These are phyloP conservation scores for Pteronura brasiliensis DNA, from an alignment of 2,113 vertebrate species.

Conservation along the genomic window DNA sequence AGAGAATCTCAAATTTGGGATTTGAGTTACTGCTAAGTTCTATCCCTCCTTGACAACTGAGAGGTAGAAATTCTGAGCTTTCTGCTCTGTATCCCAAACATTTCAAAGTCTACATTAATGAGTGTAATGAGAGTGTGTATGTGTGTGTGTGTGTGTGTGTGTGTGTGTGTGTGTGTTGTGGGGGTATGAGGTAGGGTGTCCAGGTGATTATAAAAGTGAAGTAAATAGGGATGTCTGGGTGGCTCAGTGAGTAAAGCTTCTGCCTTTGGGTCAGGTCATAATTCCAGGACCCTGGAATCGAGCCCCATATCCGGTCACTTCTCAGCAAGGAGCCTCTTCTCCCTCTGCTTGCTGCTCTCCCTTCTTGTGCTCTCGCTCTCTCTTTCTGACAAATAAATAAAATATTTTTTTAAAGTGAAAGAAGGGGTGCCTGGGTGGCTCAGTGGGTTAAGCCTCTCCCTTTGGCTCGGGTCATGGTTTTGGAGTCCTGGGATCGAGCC, in stretches of 20 bases:
- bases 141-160: not conserved
- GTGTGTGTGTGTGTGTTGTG: not conserved
- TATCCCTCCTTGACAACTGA: not conserved
- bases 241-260: too few species aligned
- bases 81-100: not conserved
- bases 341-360: too few species aligned
- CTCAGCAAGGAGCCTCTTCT: too few species aligned
- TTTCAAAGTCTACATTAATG: not conserved
- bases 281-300: too few species aligned
- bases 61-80: not conserved
- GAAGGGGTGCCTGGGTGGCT: too few species aligned
- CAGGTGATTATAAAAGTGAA: not conserved
- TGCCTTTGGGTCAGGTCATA: too few species aligned
- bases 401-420: not conserved
- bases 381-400: not conserved
- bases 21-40: not conserved
- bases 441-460: too few species aligned
- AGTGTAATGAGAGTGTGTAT: too few species aligned
- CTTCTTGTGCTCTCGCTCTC: too few species aligned
- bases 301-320: too few species aligned
- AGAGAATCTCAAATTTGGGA: not conserved
- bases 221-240: not conserved
- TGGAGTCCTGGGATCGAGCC: too few species aligned
- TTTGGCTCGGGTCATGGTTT: too few species aligned
- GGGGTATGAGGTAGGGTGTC: not conserved